A percentile compares a stretch with the other conserved stretches of the same genome.
Conservation (phyloP, 1,140 invertebrate genomes). For the Linepithema humile region DNA sequence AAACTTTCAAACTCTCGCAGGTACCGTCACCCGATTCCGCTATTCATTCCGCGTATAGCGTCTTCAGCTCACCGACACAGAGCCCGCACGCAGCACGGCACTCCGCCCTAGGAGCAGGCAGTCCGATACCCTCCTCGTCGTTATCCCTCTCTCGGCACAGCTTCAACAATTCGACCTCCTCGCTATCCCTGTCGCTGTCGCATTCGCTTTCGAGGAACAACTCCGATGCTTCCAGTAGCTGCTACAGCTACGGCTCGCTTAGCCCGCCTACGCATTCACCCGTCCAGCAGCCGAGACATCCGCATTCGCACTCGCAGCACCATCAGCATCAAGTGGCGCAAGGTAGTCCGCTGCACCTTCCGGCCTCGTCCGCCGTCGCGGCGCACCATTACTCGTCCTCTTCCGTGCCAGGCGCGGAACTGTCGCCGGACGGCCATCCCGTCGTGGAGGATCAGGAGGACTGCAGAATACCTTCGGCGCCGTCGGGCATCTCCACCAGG, state of each 20-base stretch:
- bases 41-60: conserved; percentile 93
- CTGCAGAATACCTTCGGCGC: conserved; percentile 84
- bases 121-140: conserved; percentile 84
- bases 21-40: conserved; percentile 91
- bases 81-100: conserved; percentile 94
- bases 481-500: conserved; percentile 91
- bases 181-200: conserved; percentile 86
- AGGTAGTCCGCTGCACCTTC: conserved; percentile 84
- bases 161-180: conserved; percentile 83
- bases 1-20: conserved; percentile 57
- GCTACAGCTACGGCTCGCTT: conserved; percentile 90
- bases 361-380: conserved; percentile 69
- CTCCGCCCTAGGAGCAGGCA: conserved; percentile 84
- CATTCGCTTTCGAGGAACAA: conserved; percentile 94
- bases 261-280: conserved; percentile 94
- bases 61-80: conserved; percentile 92
- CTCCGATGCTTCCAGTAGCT: conserved; percentile 94
- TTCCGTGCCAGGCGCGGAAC: conserved; percentile 69
- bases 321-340: conserved; percentile 80
- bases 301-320: conserved; percentile 79
- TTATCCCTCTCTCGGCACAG: conserved; percentile 82
- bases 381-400: conserved; percentile 76
- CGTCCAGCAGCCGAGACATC: conserved; percentile 86
- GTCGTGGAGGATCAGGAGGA: conserved; percentile 81
- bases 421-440: conserved; percentile 75